phyloP scores from a whole-genome alignment of 1,140 invertebrate species.

The Lepidurus couesii region DNA sequence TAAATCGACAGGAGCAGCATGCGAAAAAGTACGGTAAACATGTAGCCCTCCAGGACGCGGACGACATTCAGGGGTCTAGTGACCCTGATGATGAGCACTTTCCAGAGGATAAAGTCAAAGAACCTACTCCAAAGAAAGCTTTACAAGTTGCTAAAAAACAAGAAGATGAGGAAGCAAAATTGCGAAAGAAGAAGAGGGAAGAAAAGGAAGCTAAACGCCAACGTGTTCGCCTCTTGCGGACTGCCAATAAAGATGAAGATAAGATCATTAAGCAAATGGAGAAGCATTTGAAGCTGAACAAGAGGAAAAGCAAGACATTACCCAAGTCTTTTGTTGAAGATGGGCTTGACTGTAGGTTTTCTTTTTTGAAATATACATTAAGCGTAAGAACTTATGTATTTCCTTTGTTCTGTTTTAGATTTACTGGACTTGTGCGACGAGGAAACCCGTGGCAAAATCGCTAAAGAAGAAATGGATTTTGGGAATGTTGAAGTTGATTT shows the following conservation, averaged over 20 bases:
- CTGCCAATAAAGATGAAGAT: slow-evolving; percentile 73
- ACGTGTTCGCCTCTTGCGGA: slow-evolving; percentile 55
- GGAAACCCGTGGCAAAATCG: slow-evolving; percentile 58
- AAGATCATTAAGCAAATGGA: slow-evolving; percentile 69
- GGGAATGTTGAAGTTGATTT: slow-evolving; percentile 57
- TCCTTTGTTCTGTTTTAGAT: slow-evolving; percentile 48
- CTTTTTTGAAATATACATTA: slow-evolving; percentile 33
- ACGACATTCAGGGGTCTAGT: not conserved
- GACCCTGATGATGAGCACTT: not conserved
- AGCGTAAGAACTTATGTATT: slow-evolving; percentile 28
- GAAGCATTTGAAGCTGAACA: slow-evolving; percentile 76
- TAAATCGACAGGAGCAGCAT: slow-evolving; percentile 48
- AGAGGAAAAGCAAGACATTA: slow-evolving; percentile 63
- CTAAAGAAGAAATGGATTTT: slow-evolving; percentile 57
- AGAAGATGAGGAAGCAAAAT: not conserved
- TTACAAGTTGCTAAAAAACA: not conserved
- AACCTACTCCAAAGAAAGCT: not conserved
- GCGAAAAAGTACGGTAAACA: slow-evolving; percentile 34
- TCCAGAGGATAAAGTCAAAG: not conserved
- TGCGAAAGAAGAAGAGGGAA: slow-evolving; percentile 39
- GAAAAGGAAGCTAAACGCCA: slow-evolving; percentile 33
- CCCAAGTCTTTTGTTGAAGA: slow-evolving; percentile 72
- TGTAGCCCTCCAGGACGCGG: not conserved
- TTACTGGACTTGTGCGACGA: slow-evolving; percentile 71
- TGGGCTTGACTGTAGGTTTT: slow-evolving; percentile 62